Percentiles rank a stretch among this genome's conserved stretches.
phyloP scores from a whole-genome alignment of 2,888 invertebrate species.

The Coleophora flavipennella region DNA sequence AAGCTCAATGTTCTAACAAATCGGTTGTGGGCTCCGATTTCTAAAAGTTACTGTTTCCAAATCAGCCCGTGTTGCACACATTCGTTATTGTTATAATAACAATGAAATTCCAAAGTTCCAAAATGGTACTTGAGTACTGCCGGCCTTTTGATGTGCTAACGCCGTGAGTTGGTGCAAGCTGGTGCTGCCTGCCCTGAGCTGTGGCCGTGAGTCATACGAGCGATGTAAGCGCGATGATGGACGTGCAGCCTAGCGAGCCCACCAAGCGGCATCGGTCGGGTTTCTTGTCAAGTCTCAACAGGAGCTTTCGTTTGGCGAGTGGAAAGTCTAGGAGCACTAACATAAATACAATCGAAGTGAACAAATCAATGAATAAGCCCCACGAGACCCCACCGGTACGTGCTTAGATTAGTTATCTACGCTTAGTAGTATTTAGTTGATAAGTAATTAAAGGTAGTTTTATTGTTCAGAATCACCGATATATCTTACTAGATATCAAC shows the following conservation, averaged over 20 bases:
- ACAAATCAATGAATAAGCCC: constrained; percentile 38
- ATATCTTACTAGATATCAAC: too few species aligned
- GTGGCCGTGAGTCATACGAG: constrained; percentile 6
- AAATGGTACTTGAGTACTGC: constrained; percentile 8
- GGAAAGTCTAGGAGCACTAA: constrained; percentile 41
- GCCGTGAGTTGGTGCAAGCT: too few species aligned
- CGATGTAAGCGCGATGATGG: constrained; percentile 43
- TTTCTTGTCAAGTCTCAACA: constrained; percentile 59
- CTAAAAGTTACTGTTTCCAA: too few species aligned
- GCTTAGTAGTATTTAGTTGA: too few species aligned
- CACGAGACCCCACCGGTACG: constrained; percentile 42
- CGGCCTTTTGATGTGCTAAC: constrained; percentile 43
- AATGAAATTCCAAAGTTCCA: too few species aligned
- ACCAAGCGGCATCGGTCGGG: constrained; percentile 63
- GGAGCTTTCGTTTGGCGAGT: constrained; percentile 57
- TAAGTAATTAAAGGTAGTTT: too few species aligned
- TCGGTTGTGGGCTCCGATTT: constrained; percentile 16
- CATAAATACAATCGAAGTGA: constrained; percentile 34
- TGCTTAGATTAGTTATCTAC: constrained; percentile 7
- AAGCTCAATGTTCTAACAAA: constrained; percentile 29
- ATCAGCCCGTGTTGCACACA: constrained; percentile 3
- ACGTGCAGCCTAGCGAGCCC: constrained; percentile 52
- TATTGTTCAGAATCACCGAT: too few species aligned
- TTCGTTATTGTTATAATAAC: too few species aligned
- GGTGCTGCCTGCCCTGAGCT: constrained; percentile 22